phyloP scores from a whole-genome alignment of 2,797 vertebrate species.

The Acridotheres tristis region DNA sequence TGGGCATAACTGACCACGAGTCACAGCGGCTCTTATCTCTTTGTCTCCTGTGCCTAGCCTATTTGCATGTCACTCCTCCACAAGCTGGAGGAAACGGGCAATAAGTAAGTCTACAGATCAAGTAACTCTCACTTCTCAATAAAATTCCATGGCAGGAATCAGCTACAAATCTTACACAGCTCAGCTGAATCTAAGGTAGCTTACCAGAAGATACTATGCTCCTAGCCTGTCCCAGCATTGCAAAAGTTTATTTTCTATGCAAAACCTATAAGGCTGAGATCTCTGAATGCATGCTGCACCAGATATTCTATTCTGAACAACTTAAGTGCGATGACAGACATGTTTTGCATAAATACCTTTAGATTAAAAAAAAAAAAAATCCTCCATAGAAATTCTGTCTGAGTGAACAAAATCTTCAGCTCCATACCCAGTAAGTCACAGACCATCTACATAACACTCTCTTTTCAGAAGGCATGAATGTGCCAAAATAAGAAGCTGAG shows the following conservation, averaged over 20 bases:
- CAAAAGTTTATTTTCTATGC: not conserved
- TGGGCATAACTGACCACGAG: rapidly evolving
- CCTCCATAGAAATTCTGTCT: not conserved
- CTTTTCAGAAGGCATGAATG: not conserved
- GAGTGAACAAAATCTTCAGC: not conserved
- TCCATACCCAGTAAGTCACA: not conserved
- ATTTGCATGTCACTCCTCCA: not conserved
- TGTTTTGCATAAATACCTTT: not conserved
- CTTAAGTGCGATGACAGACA: not conserved
- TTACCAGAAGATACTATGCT: not conserved
- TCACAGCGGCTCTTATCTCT: not conserved
- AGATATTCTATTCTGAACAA: not conserved
- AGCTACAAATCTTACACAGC: not conserved
- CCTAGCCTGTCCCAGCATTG: not conserved
- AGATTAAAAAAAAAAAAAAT: not conserved
- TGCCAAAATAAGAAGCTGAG: not conserved
- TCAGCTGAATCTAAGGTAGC: not conserved
- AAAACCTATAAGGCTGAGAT: not conserved
- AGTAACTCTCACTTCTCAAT: not conserved
- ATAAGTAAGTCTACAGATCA: not conserved
- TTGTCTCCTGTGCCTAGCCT: not conserved
- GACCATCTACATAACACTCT: not conserved
- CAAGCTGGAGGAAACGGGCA: not conserved
- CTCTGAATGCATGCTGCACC: not conserved
- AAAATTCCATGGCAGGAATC: not conserved